Conservation (phyloP, 2,888 invertebrate genomes). For the Drosophila anceps region DNA sequence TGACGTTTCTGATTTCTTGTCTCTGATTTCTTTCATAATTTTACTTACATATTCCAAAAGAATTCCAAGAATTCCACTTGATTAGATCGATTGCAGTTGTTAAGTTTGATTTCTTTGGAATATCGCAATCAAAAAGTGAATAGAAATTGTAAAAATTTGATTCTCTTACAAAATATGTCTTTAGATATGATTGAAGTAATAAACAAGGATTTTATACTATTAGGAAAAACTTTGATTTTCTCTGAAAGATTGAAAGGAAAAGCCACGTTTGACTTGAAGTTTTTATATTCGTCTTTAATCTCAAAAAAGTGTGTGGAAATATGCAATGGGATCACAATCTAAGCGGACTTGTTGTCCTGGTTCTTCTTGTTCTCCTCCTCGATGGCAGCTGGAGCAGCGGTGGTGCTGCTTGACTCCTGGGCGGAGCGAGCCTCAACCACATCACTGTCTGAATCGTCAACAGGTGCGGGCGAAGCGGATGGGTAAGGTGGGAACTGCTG, state of each 20-base stretch:
- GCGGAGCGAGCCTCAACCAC: slow-evolving; percentile 78
- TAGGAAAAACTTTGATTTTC: too few species aligned
- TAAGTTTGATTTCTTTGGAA: not conserved
- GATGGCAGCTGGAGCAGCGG: slow-evolving; percentile 62
- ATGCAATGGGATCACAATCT: slow-evolving; percentile 33
- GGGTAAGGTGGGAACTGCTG: slow-evolving; percentile 74
- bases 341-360: slow-evolving; percentile 53
- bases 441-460: slow-evolving; percentile 68
- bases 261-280: not conserved
- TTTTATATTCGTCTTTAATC: slow-evolving; percentile 32
- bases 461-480: slow-evolving; percentile 47
- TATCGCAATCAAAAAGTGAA: not conserved
- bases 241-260: not conserved
- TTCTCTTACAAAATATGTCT: not conserved
- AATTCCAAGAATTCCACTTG: not conserved
- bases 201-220: not conserved
- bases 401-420: slow-evolving; percentile 51
- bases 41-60: not conserved
- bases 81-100: not conserved
- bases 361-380: slow-evolving; percentile 55
- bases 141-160: not conserved
- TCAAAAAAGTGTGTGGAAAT: slow-evolving; percentile 19
- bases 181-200: not conserved
- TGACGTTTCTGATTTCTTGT: not conserved
- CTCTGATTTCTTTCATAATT: not conserved